Percentiles rank a stretch among this genome's conserved stretches.
Evolutionary conservation across 2,113 vertebrate genomes (phyloP).

Genomic region (Turnix velox): DNA sequence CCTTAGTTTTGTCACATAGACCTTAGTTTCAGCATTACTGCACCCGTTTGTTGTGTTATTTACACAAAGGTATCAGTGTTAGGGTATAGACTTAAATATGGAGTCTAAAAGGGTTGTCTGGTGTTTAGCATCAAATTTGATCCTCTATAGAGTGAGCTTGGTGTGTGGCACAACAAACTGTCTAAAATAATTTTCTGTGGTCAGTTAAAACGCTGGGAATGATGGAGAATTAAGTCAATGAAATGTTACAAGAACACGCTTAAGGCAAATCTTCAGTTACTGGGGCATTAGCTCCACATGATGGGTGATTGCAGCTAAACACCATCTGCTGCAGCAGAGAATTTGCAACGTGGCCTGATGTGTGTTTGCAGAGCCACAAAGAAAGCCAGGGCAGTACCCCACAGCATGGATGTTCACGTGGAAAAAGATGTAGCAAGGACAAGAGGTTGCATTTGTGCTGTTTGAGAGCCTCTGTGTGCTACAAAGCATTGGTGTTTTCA

Average conservation of each 20-base stretch:
- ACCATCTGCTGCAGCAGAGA: conserved; percentile 25
- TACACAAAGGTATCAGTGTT: neutral
- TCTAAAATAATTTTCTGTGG: neutral
- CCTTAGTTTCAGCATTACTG: neutral
- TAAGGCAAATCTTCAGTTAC: conserved; percentile 35
- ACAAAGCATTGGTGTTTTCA: neutral
- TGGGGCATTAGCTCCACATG: conserved; percentile 10
- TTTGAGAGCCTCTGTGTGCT: neutral
- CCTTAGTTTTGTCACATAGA: neutral
- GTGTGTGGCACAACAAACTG: neutral
- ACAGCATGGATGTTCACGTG: neutral
- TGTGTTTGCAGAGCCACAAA: neutral
- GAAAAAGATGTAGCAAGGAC: neutral
- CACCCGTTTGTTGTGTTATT: neutral
- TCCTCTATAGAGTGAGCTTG: neutral
- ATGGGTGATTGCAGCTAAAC: neutral
- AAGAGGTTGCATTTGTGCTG: neutral
- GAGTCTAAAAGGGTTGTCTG: neutral
- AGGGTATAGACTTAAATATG: neutral
- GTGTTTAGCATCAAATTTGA: neutral
- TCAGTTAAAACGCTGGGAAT: neutral
- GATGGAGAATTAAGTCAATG: conserved; percentile 8
- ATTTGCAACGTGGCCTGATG: neutral
- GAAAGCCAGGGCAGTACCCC: neutral
- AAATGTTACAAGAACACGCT: conserved; percentile 17